These are phyloP conservation scores for Pseudocheirus occidentalis DNA, from an alignment of 2,797 vertebrate genomes.

Conservation along the genomic window DNA sequence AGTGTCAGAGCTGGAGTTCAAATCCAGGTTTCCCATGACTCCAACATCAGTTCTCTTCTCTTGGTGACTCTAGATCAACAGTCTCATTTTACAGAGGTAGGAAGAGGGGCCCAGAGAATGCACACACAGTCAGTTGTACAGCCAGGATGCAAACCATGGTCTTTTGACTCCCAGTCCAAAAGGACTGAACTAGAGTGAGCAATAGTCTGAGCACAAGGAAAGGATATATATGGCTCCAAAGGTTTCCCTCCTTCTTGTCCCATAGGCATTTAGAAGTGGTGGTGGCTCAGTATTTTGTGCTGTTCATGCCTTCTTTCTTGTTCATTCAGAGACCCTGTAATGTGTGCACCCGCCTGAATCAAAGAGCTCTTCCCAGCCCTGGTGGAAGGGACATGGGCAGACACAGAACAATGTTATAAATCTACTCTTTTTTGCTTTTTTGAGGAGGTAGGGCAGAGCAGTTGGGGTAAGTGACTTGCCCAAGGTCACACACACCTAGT, in stretches of 20 bases:
- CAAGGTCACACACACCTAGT: too few species aligned
- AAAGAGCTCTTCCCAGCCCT: neutral
- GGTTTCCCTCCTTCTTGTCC: neutral
- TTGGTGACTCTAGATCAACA: neutral
- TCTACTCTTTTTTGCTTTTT: too few species aligned
- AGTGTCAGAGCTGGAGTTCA: neutral
- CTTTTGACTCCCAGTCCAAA: neutral
- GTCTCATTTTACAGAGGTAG: neutral
- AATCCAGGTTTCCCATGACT: neutral
- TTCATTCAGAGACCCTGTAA: neutral
- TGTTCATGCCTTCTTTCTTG: neutral
- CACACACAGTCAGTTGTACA: neutral
- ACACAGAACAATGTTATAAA: neutral
- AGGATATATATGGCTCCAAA: neutral
- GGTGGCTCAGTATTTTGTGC: neutral
- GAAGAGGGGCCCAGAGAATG: neutral
- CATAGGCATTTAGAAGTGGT: neutral
- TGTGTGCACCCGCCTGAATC: neutral
- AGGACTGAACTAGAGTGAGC: neutral
- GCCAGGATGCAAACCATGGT: neutral
- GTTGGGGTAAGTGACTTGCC: too few species aligned
- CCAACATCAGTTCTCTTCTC: neutral
- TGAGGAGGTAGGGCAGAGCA: too few species aligned
- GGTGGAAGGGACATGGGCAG: neutral
- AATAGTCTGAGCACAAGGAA: neutral